phyloP scores from a whole-genome alignment of 2,113 vertebrate species.

The Aphyosemion australe region DNA sequence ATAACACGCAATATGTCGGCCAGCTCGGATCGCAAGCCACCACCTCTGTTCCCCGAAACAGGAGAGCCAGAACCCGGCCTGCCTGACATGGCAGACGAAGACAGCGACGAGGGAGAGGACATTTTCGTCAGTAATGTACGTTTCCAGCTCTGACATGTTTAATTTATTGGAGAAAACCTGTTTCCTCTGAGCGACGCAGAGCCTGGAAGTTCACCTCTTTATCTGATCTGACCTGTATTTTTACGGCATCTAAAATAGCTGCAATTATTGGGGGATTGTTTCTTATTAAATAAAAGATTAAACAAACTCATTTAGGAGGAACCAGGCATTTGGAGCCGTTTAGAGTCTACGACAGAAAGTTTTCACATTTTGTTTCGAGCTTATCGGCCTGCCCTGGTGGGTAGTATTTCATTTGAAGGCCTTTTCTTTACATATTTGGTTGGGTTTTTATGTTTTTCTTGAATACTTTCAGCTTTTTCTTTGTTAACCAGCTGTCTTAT shows the following conservation, averaged over 20 bases:
- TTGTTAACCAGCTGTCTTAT: background rate
- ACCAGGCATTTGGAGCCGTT: no score
- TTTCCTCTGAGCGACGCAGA: background rate
- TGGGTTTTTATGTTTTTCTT: no score
- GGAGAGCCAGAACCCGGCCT: slow-evolving; percentile 72
- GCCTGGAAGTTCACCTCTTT: slow-evolving; percentile 21
- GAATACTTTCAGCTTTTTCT: background rate
- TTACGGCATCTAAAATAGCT: no score
- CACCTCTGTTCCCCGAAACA: slow-evolving; percentile 83
- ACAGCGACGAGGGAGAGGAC: slow-evolving; percentile 91
- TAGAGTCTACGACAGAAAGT: background rate
- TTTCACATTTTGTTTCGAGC: background rate
- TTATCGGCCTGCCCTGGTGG: background rate
- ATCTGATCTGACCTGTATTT: slow-evolving; percentile 31
- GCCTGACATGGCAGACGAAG: slow-evolving; percentile 70
- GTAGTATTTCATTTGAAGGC: background rate
- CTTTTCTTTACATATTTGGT: no score
- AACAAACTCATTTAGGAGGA: no score
- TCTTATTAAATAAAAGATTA: no score
- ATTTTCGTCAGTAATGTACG: slow-evolving; percentile 84
- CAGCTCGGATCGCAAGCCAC: slow-evolving; percentile 80
- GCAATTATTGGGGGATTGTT: no score
- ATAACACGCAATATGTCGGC: slow-evolving; percentile 84
- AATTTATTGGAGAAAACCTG: background rate
- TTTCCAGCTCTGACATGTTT: background rate